Evolutionary conservation across 2,888 invertebrate genomes (phyloP).

Genomic region (Ichneumoninae sp.): DNA sequence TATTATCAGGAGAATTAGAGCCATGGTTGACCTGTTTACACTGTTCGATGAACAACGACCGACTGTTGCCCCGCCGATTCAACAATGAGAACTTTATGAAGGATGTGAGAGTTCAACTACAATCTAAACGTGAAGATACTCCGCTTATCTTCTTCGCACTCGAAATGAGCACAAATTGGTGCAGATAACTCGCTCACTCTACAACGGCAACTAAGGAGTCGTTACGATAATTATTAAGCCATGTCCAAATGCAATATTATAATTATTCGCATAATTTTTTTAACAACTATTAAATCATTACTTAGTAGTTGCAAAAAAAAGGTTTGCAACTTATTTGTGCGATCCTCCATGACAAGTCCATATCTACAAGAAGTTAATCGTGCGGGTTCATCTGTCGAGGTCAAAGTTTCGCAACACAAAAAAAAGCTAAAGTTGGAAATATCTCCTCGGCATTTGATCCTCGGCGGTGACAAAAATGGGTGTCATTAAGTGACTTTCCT

Average conservation of each 20-base stretch:
- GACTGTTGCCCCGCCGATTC: background rate
- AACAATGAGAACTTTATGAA: background rate
- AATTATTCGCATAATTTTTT: background rate
- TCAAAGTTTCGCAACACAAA: conserved; percentile 48
- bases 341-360: background rate
- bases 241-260: background rate
- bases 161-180: background rate
- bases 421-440: conserved; percentile 18
- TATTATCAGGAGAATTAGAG: conserved; percentile 49
- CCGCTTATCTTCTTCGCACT: background rate
- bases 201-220: background rate
- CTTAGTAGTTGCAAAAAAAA: background rate
- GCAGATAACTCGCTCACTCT: background rate
- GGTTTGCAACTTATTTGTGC: background rate
- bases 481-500: background rate
- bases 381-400: background rate
- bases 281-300: background rate
- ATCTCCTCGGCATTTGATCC: conserved; percentile 39
- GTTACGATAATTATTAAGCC: background rate
- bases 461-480: background rate
- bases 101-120: background rate
- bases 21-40: conserved; percentile 46
- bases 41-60: background rate
- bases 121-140: background rate
- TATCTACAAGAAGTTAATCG: background rate